Conservation (phyloP, 2,113 vertebrate genomes). For the Hepsetus odoe region DNA sequence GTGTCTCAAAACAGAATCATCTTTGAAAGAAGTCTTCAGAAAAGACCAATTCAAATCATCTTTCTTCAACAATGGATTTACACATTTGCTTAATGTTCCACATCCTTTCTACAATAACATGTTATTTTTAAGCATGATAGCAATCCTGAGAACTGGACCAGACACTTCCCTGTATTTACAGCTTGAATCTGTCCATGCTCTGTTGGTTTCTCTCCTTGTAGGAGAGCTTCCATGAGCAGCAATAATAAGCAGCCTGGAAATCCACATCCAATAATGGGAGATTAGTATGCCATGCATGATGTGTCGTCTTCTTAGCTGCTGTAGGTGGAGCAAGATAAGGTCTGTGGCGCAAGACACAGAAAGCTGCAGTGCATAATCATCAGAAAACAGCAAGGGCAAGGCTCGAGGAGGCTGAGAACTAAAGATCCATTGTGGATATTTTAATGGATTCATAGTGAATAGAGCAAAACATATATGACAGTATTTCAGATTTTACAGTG, state of each 20-base stretch:
- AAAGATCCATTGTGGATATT: neutral
- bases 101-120: neutral
- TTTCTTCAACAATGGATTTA: neutral
- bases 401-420: constrained; percentile 2
- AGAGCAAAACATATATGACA: neutral
- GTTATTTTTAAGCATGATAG: constrained; percentile 18
- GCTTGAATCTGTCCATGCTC: constrained; percentile 22
- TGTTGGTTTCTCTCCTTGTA: constrained; percentile 14
- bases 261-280: constrained; percentile 46
- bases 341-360: constrained; percentile 29
- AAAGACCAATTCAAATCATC: neutral
- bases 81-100: neutral
- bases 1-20: neutral
- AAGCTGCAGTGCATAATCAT: constrained; percentile 40
- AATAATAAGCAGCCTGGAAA: constrained; percentile 44
- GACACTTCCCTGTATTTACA: constrained; percentile 18
- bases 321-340: constrained; percentile 44
- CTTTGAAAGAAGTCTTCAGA: neutral
- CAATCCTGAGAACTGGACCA: constrained; percentile 28
- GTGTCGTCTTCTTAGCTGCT: constrained; percentile 26
- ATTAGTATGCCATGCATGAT: constrained; percentile 47
- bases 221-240: constrained; percentile 24
- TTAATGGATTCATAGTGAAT: neutral
- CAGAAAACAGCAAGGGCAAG: constrained; percentile 28
- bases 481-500: neutral